Evolutionary conservation across 2,888 invertebrate genomes (phyloP).

Genomic region (Panopea generosa): DNA sequence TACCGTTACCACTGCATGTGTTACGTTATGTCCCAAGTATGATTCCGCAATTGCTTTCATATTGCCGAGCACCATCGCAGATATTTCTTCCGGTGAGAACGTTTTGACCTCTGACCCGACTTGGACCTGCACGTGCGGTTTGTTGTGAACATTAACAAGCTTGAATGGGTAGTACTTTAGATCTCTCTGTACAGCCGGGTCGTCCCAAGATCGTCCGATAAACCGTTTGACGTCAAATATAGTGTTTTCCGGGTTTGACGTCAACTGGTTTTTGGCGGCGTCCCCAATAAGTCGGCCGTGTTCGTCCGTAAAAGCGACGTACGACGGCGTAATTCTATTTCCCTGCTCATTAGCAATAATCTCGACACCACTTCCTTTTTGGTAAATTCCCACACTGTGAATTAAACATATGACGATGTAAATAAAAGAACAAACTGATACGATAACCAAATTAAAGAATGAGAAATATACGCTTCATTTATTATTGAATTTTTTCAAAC

Average conservation of each 20-base stretch:
- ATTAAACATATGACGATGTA: no score
- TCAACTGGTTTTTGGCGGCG: slow-evolving; percentile 99
- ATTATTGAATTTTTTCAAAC: no score
- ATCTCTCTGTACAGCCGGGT: slow-evolving; percentile 96
- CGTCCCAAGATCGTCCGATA: slow-evolving; percentile 98
- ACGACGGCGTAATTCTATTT: slow-evolving; percentile 98
- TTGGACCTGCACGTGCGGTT: slow-evolving; percentile 93
- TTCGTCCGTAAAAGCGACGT: slow-evolving; percentile 98
- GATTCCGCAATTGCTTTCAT: slow-evolving; percentile 99
- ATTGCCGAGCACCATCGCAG: slow-evolving; percentile 98
- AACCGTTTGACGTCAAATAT: slow-evolving; percentile 99
- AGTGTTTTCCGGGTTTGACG: slow-evolving; percentile 99
- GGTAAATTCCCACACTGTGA: slow-evolving; percentile 87
- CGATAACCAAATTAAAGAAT: no score
- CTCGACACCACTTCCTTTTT: slow-evolving; percentile 97
- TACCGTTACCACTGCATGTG: slow-evolving; percentile 96
- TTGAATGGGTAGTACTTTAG: slow-evolving; percentile 99
- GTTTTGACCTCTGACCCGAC: slow-evolving; percentile 87
- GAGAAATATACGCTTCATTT: no score
- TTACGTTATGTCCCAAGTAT: slow-evolving; percentile 96
- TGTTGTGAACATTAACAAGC: slow-evolving; percentile 94
- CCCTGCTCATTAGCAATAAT: slow-evolving; percentile 99
- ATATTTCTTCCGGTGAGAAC: slow-evolving; percentile 99
- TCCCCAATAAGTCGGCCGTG: slow-evolving; percentile 98
- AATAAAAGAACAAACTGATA: no score